Percentiles rank a stretch among this genome's conserved stretches.
phyloP scores from a whole-genome alignment of 2,888 invertebrate species.

The Aporophyla lueneburgensis region DNA sequence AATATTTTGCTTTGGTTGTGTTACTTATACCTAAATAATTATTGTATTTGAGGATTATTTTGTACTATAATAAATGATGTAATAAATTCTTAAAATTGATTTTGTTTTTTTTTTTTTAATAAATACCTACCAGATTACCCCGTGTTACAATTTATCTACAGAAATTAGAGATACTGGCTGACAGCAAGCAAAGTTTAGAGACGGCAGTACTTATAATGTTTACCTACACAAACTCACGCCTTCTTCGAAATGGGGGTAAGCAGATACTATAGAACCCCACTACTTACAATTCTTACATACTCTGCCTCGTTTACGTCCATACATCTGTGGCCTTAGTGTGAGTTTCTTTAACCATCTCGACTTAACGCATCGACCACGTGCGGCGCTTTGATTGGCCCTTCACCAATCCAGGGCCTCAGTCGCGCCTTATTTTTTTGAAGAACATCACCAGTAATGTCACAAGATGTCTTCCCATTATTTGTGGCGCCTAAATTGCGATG shows the following conservation, averaged over 20 bases:
- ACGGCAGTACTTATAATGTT: neutral
- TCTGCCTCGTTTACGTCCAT: too few relatives aligned
- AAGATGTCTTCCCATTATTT: neutral
- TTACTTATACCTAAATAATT: conserved; percentile 89
- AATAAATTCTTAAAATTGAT: conserved; percentile 88
- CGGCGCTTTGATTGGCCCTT: too few relatives aligned
- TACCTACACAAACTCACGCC: too few relatives aligned
- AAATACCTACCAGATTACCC: neutral
- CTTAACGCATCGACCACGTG: too few relatives aligned
- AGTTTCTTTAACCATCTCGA: too few relatives aligned
- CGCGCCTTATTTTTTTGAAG: too few relatives aligned
- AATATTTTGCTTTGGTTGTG: conserved; percentile 91
- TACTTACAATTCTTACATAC: too few relatives aligned
- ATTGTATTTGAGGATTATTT: conserved; percentile 90
- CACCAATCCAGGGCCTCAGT: too few relatives aligned
- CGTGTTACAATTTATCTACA: neutral
- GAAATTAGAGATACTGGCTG: neutral
- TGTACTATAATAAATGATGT: conserved; percentile 88
- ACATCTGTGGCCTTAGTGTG: too few relatives aligned
- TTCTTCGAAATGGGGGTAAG: too few relatives aligned
- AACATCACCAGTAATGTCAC: too few relatives aligned
- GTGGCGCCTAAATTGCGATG: neutral
- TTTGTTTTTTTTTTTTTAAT: conserved; percentile 49
- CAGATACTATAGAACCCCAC: too few relatives aligned
- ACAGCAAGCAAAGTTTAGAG: neutral